Base-by-base conservation (phyloP, 2,888 invertebrate species). In the Chrysodeixis includens region DNA sequence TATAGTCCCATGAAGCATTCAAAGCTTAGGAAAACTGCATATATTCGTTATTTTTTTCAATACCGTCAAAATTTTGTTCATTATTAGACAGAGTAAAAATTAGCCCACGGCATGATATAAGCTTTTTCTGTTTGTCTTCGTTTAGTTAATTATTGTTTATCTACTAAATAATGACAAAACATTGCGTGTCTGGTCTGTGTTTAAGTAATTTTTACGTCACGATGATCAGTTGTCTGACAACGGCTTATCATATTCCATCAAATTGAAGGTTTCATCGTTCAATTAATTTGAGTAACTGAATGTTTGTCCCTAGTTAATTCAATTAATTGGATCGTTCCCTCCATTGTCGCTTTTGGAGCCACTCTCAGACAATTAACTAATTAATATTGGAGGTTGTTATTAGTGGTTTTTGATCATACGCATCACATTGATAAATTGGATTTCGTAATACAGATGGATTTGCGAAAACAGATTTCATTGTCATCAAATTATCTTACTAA, bases 231-330 rank as follows among this genome's bases (percentile, higher is more conserved):
- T n/a, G n/a, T 46, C 22, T 52, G 49, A 46, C 53, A 20, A 51
- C 35, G 62, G 65, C 65, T 73, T 74, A 70, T 70, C 61, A 69
- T 75, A 78, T 76, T 63, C 66, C 69, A 78, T 76, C 58, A 79
- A 78, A 73, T 69, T 62, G 71, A 70, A 74, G 71, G 69, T 77
- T 78, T 68, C 66, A 74, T 70, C 68, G 69, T 30, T 53, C 79
- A 75, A 85, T 85, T 83, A 82, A 80, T 81, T 83, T 76, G 71
- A 78, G 76, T 74, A 78, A 71, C 79, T 80, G 68, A 77, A 74
- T 83, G 82, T 84, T 86, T 84, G 78, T 76, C 69, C 69, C 75
- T 73, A 46, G 63, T 78, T 81, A 83, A 86, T 85, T 76, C 74
- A 75, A 85, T 85, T 84, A 84, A 85, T 85, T 80, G 83, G 73